Percentiles rank a stretch among this genome's conserved stretches.
Evolutionary conservation across 2,797 vertebrate species (phyloP).

Genomic region (Manis javanica): DNA sequence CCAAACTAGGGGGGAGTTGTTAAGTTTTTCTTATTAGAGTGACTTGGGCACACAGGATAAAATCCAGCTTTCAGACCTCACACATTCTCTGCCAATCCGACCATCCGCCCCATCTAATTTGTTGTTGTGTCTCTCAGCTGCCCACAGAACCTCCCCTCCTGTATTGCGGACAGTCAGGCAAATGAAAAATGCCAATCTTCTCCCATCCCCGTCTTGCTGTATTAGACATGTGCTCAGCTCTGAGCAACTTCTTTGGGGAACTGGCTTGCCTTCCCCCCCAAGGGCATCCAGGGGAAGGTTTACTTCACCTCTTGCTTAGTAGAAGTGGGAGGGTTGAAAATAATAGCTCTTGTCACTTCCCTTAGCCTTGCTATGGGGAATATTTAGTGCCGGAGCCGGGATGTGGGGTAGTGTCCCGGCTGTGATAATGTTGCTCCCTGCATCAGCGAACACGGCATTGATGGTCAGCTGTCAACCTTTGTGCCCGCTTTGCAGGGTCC

Average conservation of each 20-base stretch:
- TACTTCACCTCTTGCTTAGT: constrained; percentile 48
- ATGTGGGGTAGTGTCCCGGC: constrained; percentile 62
- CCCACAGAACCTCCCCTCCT: not conserved
- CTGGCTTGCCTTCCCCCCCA: constrained; percentile 3
- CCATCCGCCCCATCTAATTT: not conserved
- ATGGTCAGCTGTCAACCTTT: constrained; percentile 80
- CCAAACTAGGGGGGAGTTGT: not conserved
- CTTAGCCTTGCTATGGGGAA: constrained; percentile 77
- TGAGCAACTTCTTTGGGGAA: constrained; percentile 49
- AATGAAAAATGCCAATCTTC: constrained; percentile 37
- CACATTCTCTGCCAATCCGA: too few species aligned
- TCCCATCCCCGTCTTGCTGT: not conserved
- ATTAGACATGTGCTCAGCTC: not conserved
- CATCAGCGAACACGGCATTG: constrained; percentile 81
- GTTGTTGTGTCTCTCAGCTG: not conserved
- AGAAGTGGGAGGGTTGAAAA: constrained; percentile 60
- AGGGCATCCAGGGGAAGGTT: constrained; percentile 41
- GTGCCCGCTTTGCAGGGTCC: constrained; percentile 72
- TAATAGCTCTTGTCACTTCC: constrained; percentile 80
- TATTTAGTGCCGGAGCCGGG: constrained; percentile 77
- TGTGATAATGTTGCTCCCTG: constrained; percentile 79
- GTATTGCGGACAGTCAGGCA: not conserved
- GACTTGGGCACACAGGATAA: not conserved
- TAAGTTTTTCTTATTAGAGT: not conserved
- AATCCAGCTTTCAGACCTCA: not conserved